Conservation (phyloP, 92 coral and sea anemone genomes). For the Blastomussa wellsi region DNA sequence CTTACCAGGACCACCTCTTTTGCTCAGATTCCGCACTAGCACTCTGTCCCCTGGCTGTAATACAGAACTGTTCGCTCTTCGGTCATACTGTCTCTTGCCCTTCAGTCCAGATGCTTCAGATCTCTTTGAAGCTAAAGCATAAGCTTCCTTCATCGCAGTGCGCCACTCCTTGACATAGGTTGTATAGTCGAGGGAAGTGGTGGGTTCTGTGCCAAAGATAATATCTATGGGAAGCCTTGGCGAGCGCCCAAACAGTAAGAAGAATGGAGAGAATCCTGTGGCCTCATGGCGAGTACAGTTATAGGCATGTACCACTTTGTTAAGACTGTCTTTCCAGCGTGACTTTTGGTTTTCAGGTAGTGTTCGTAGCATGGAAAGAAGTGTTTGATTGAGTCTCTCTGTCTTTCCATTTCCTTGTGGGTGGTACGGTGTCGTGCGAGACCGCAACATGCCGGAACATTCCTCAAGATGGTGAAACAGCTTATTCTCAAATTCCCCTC, state of each 20-base stretch:
- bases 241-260: not conserved
- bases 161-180: constrained; percentile 50
- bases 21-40: constrained; percentile 15
- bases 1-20: constrained; percentile 31
- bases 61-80: constrained; percentile 1
- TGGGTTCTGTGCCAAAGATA: constrained; percentile 29
- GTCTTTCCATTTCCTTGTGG: constrained; percentile 14
- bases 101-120: not conserved
- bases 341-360: constrained; percentile 38
- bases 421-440: constrained; percentile 17
- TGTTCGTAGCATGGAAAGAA: constrained; percentile 30
- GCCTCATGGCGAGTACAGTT: constrained; percentile 40
- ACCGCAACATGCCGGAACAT: constrained; percentile 26
- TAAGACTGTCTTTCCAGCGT: constrained; percentile 35
- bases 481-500: not conserved
- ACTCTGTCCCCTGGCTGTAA: constrained; percentile 25
- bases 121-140: constrained; percentile 5
- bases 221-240: constrained; percentile 31
- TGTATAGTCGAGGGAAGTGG: constrained; percentile 14
- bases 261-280: constrained; percentile 8
- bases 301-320: constrained; percentile 58
- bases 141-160: constrained; percentile 38
- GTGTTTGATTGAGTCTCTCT: not conserved
- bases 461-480: constrained; percentile 27
- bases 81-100: constrained; percentile 30